Conservation (phyloP, 2,113 vertebrate genomes). For the Hippocampus comes region DNA sequence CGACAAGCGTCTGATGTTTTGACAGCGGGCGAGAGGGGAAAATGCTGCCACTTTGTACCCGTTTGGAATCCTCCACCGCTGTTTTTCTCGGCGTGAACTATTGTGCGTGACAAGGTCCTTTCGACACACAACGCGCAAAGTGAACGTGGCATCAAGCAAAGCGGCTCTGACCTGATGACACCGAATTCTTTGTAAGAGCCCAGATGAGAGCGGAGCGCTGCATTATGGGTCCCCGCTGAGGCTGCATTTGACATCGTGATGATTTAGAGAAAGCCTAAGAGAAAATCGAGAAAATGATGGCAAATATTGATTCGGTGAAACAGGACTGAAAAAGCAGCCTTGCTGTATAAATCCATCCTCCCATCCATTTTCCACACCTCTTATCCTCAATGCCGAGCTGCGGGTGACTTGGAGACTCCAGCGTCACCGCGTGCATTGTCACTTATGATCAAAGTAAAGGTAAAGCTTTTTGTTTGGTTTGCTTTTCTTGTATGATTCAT, state of each 20-base stretch:
- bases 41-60: neutral
- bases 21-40: neutral
- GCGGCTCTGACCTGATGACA: neutral
- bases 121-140: neutral
- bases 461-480: too few relatives aligned
- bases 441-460: too few relatives aligned
- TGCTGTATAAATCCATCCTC: neutral
- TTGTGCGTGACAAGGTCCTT: neutral
- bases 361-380: too few relatives aligned
- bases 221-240: conserved; percentile 1
- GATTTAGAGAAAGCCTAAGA: neutral
- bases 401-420: neutral
- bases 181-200: neutral
- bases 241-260: neutral
- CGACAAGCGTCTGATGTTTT: neutral
- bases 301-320: conserved; percentile 2
- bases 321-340: neutral
- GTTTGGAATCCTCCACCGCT: neutral
- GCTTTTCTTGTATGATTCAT: too few relatives aligned
- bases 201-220: neutral
- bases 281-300: neutral
- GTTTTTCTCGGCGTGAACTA: neutral
- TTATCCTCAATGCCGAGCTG: neutral
- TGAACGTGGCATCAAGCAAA: neutral
- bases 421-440: too few relatives aligned